phyloP scores from a whole-genome alignment of 2,888 invertebrate species.

The Himalopsyche anomala region DNA sequence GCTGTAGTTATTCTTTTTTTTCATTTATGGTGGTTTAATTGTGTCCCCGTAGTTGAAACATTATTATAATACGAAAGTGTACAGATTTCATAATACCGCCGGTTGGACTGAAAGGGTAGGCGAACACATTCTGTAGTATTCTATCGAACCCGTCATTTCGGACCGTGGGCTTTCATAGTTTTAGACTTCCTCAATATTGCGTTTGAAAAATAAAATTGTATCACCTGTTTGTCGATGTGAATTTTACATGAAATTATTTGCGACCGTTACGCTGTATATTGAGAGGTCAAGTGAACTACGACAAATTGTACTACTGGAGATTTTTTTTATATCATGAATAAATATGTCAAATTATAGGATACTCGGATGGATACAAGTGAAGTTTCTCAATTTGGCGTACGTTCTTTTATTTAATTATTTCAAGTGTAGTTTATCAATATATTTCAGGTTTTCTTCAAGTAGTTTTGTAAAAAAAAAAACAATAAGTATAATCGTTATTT shows the following conservation, averaged over 20 bases:
- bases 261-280: conserved; percentile 27
- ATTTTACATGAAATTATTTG: conserved; percentile 42
- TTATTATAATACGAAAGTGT: conserved; percentile 49
- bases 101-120: conserved; percentile 55
- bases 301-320: conserved; percentile 24
- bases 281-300: background rate
- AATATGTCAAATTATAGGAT: conserved; percentile 40
- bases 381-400: conserved; percentile 1
- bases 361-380: conserved; percentile 22
- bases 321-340: conserved; percentile 41
- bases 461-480: no score
- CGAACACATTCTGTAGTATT: conserved; percentile 41
- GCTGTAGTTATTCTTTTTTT: conserved; percentile 58
- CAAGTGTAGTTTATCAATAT: no score
- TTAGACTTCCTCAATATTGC: conserved; percentile 31
- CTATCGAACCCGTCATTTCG: conserved; percentile 18
- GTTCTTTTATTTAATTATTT: background rate
- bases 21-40: conserved; percentile 60
- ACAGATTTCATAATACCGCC: conserved; percentile 54
- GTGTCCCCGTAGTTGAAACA: conserved; percentile 55
- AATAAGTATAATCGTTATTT: no score
- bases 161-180: conserved; percentile 31
- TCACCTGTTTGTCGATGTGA: conserved; percentile 38
- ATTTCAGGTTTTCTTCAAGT: no score
- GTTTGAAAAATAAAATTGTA: conserved; percentile 22